Evolutionary conservation across 2,888 invertebrate species (phyloP), one percentile per base, ranked within the genome.

Genomic region (Orchestes rusci): DNA sequence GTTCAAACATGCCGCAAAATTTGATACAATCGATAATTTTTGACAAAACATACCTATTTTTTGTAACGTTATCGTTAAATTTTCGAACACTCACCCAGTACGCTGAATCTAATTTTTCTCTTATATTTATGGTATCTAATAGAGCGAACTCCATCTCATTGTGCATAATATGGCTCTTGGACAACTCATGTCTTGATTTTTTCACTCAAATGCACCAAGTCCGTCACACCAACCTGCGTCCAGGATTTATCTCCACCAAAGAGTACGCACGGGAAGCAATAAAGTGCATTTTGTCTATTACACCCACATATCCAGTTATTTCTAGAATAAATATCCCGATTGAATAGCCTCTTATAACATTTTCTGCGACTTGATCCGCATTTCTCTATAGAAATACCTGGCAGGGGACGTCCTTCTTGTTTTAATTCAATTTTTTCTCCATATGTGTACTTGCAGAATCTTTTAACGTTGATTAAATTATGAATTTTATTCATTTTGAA

Each of bases 1-100:
- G 39, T 51, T 64, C 59, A 48, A 59, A 61, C n/a, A 48, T 51
- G 3, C 58, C 57, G 53, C 60, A 64, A 55, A 62, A 62, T 39
- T 59, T 54, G 13, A 65, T n/a, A n/a, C n/a, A n/a, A n/a, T n/a
- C n/a, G n/a, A n/a, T n/a, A n/a, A n/a, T n/a, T n/a, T n/a, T n/a
- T 55, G 53, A 41, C 32, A 52, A 29, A 3, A 52, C 35, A 36
- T 50, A 42, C 17, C 45, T 15, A 39, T 52, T 52, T 18, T 52
- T 53, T 16, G 33, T 34, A 3, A 52, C 50, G 16, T 37, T 15
- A 1, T 50, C 50, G 19, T 53, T 53, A 37, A 42, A 43, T 27
- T 19, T 37, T 17, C 31, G 30, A 19, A 40, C 18, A 12, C 13
- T 20, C 23, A 13, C 15, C 23, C 40, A 15, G 16, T 40, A 40